phyloP scores from a whole-genome alignment of 2,797 vertebrate genomes.

The Pelobates cultripes region DNA sequence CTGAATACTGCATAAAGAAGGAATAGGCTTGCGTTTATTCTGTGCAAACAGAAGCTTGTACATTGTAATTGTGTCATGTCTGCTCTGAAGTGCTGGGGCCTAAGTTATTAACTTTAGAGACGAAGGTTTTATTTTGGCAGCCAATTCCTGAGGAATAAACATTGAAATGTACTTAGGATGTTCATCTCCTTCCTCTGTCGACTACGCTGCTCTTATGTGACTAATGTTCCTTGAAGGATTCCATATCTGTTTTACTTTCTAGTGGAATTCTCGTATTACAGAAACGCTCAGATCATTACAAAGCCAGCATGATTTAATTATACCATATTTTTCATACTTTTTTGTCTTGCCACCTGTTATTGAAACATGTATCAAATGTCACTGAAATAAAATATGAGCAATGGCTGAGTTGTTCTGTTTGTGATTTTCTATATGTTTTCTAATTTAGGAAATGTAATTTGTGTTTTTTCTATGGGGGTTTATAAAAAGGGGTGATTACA shows the following conservation, averaged over 20 bases:
- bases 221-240: conserved; percentile 33
- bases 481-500: no score
- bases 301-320: conserved; percentile 14
- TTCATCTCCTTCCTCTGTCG: not conserved
- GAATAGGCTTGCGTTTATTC: no score
- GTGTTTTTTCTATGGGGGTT: no score
- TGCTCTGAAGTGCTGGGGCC: not conserved
- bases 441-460: no score
- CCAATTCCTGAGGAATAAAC: conserved; percentile 32
- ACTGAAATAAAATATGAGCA: no score
- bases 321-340: not conserved
- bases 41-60: no score
- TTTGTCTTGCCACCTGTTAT: conserved; percentile 17
- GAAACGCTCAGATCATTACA: not conserved
- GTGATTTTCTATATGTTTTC: no score
- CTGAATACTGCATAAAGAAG: no score
- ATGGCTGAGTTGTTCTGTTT: no score
- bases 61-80: not conserved
- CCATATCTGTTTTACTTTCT: conserved; percentile 15
- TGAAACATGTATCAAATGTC: not conserved
- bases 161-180: conserved; percentile 13
- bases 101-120: conserved; percentile 12
- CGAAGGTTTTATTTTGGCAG: not conserved
- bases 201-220: not conserved
- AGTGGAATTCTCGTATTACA: not conserved